Evolutionary conservation across 2,797 vertebrate species (phyloP).

Genomic region (Peromyscus attwateri): DNA sequence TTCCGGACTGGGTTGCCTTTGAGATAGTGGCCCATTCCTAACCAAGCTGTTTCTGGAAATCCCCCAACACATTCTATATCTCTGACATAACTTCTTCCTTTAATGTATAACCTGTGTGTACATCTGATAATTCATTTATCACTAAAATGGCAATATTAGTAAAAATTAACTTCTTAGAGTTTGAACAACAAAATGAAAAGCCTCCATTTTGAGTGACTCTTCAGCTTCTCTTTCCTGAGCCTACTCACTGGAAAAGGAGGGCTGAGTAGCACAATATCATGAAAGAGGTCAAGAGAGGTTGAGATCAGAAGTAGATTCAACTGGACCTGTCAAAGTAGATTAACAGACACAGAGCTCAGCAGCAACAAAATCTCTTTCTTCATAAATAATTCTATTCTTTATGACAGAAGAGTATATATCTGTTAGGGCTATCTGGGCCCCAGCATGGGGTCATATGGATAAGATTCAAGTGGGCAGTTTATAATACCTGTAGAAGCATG

Average conservation of each 20-base stretch:
- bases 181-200: neutral
- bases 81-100: neutral
- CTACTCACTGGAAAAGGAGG: neutral
- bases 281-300: neutral
- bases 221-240: neutral
- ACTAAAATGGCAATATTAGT: neutral
- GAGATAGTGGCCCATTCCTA: neutral
- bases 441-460: neutral
- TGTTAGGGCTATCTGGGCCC: neutral
- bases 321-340: neutral
- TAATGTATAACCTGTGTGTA: neutral
- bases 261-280: neutral
- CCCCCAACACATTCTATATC: neutral
- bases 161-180: neutral
- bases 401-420: neutral
- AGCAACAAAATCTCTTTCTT: neutral
- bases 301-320: conserved; percentile 18
- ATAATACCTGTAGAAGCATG: neutral
- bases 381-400: neutral
- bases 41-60: neutral
- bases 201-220: neutral
- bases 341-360: neutral
- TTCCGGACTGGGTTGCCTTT: neutral
- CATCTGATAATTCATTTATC: neutral
- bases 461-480: neutral